Base-by-base conservation (phyloP, 2,888 invertebrate genomes). In the Schrankia costaestrigalis region DNA sequence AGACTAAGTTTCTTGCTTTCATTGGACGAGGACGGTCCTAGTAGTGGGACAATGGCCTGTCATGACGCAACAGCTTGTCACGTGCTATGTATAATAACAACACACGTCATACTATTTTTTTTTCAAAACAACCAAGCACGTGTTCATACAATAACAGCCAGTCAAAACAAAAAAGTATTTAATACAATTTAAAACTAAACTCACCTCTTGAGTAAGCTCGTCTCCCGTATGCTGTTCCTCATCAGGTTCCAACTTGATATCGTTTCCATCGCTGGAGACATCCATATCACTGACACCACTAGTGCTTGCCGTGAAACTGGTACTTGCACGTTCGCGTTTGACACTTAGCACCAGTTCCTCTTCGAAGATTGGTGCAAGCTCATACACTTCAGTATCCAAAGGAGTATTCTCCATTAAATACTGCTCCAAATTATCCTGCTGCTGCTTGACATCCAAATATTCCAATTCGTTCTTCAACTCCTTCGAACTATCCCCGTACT, bases 251-350 rank as follows among this genome's bases (percentile, higher is more conserved):
- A 72, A 41, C 53, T 89, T 88, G 23, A 84, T 62, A 38, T 84
- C 80, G n/a, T 66, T 62, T 33, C 63, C 55, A 31, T 76, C 78
- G 32, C 63, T 71, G 1, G 82, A 77, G 13, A 62, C 46, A 38
- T 85, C 85, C 80, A 86, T 82, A 54, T 87, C 88, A 62, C 87
- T 86, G 36, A 86, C 80, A 56, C 88, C 88, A 64, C 87, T 87
- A 1, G 88, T 86, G 50, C 86, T 85, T 0, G 82, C 85, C 0
- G 89, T 89, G 34, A 88, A 87, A 55, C 89, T 89, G 7, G 89
- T 89, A 63, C 88, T 86, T 1, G 87, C 87, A 47, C 89, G 57
- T 41, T 88, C 88, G 38, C 87, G 76, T 68, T 89, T 89, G 45
- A 88, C 76, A 30, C 71, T 78, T 15, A 82, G 41, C 15, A 79